Conservation (phyloP, 2,113 vertebrate genomes). For the Ondatra zibethicus region DNA sequence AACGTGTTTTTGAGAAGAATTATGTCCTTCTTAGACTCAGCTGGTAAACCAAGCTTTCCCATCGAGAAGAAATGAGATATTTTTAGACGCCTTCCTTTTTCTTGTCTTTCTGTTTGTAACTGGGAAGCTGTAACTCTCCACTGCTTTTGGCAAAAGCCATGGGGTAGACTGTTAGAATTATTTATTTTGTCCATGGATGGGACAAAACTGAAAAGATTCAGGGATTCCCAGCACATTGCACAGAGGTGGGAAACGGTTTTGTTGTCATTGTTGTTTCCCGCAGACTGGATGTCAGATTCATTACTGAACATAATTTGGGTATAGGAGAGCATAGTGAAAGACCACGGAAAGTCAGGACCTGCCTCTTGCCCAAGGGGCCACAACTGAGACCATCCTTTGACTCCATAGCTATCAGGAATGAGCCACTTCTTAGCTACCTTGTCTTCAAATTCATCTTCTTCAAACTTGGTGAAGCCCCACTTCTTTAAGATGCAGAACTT, state of each 20-base stretch:
- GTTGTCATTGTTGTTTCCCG: not conserved
- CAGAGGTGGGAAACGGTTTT: not conserved
- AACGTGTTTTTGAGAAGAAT: conserved; percentile 4
- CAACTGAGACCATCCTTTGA: not conserved
- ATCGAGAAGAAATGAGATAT: not conserved
- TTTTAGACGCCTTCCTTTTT: not conserved
- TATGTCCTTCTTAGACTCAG: not conserved
- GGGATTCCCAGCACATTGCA: not conserved
- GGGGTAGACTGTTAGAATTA: not conserved
- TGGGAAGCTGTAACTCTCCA: not conserved
- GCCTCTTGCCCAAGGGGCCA: not conserved
- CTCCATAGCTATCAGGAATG: not conserved
- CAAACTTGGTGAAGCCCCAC: not conserved
- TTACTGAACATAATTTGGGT: not conserved
- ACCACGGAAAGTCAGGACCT: not conserved
- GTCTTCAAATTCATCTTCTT: not conserved
- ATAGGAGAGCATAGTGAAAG: not conserved
- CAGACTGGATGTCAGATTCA: not conserved
- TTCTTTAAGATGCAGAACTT: not conserved
- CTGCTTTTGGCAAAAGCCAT: not conserved
- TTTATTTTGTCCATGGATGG: not conserved
- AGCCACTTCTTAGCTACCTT: not conserved
- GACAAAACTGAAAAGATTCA: not conserved
- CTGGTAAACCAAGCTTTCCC: not conserved
- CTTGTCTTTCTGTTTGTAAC: not conserved